Evolutionary conservation across 2,888 invertebrate species (phyloP).

Genomic region (Harpalus rufipes): DNA sequence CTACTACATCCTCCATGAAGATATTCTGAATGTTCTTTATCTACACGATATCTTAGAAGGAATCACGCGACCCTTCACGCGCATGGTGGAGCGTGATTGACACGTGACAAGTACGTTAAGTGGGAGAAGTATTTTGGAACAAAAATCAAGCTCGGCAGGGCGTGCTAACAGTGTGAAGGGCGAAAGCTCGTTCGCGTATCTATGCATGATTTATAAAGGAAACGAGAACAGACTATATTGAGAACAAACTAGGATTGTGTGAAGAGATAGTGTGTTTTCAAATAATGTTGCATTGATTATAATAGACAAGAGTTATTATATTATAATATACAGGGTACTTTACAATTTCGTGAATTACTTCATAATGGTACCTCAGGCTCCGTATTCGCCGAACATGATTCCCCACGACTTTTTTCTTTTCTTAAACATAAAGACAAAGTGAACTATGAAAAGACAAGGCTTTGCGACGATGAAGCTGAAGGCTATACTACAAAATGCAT

Average conservation of each 20-base stretch:
- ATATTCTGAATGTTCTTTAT: not conserved
- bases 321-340: too few relatives aligned
- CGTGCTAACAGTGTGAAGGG: not conserved
- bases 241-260: not conserved
- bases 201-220: slow-evolving; percentile 56
- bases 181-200: slow-evolving; percentile 13
- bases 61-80: slow-evolving; percentile 30
- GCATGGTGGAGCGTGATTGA: slow-evolving; percentile 47
- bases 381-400: too few relatives aligned
- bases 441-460: too few relatives aligned
- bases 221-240: slow-evolving; percentile 3
- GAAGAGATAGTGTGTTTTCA: not conserved
- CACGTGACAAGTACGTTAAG: slow-evolving; percentile 57
- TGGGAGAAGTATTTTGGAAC: slow-evolving; percentile 36
- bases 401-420: too few relatives aligned
- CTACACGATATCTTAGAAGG: not conserved
- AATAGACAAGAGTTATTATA: too few relatives aligned
- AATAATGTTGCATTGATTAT: too few relatives aligned
- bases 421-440: too few relatives aligned
- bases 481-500: too few relatives aligned
- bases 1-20: not conserved
- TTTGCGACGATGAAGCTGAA: too few relatives aligned
- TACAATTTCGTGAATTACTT: too few relatives aligned
- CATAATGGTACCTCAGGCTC: too few relatives aligned
- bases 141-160: slow-evolving; percentile 26